Base-by-base conservation (phyloP, 2,113 vertebrate species). In the Campylomormyrus numenius region DNA sequence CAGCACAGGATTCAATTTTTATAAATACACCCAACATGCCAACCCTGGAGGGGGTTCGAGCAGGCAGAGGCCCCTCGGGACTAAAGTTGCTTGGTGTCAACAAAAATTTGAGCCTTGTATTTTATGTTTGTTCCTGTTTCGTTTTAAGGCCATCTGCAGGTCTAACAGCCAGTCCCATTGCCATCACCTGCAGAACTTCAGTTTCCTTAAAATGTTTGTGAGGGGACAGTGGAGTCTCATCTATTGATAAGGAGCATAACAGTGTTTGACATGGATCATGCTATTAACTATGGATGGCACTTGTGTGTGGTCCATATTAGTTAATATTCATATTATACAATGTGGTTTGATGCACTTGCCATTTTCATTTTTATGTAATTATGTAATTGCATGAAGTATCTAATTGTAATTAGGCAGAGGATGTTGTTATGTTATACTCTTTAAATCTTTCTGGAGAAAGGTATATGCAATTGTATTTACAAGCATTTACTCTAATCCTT, bases 241-340 rank as follows among this genome's bases (percentile, higher is more conserved):
- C 13, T 17, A 80, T 80, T 42, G 35, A 42, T 42, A 42, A 17
- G 35, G 74, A 80, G 13, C 15, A 42, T 80, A 42, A 35, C 1
- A 39, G 31, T 19, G 39, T 3, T 24, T 50, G 27, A 35, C 27
- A 56, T n/a, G 13, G 5, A 87, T 15, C 7, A 19, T 87, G 19
- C 15, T 27, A 56, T 10, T 7, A 19, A 17, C 27, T 50, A 53
- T 17, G 5, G 48, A 53, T n/a, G 85, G 7, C 49, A 31, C 27
- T 39, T 87, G n/a, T 39, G 15, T 87, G 17, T 53, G 31, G 13
- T 19, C 24, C 15, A 17, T 39, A 53, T 87, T 87, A 48, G 27
- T 35, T 87, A 50, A 87, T 56, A 56, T 87, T 87, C 50, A 56
- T 24, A 87, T 87, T 87, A 87, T n/a, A 24, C 84, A 56, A 35